A percentile compares a stretch with the other conserved stretches of the same genome.
Evolutionary conservation across 2,888 invertebrate genomes (phyloP).

Genomic region (Oligia latruncula): DNA sequence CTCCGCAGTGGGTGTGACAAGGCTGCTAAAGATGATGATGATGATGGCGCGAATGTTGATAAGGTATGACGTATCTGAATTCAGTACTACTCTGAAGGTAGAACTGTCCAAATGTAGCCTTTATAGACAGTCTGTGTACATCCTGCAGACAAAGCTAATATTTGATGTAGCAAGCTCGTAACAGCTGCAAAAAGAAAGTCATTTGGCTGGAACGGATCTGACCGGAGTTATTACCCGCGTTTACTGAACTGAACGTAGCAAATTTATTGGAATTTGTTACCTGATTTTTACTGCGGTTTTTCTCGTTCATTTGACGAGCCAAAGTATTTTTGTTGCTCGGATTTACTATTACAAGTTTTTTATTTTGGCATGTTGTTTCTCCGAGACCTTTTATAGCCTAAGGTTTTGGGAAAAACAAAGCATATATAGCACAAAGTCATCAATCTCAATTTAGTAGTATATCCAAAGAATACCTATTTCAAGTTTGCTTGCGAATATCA

Average conservation of each 20-base stretch:
- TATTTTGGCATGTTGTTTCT: neutral
- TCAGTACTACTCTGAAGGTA: neutral
- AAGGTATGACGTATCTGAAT: neutral
- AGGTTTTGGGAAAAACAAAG: neutral
- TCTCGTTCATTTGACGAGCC: conserved; percentile 26
- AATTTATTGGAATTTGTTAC: conserved; percentile 52
- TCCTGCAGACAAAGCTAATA: neutral
- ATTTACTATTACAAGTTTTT: conserved; percentile 9
- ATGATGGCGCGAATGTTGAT: neutral
- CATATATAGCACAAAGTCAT: neutral
- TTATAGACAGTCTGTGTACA: neutral
- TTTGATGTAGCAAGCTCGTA: conserved; percentile 24
- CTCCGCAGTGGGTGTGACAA: neutral
- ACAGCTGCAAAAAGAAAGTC: conserved; percentile 38
- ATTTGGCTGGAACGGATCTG: conserved; percentile 36
- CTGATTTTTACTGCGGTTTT: conserved; percentile 12
- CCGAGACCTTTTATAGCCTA: neutral
- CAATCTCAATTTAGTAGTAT: conserved; percentile 13
- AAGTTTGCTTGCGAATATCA: neutral
- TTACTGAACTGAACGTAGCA: conserved; percentile 39
- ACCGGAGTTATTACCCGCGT: conserved; percentile 39
- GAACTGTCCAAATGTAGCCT: neutral
- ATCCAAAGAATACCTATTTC: neutral
- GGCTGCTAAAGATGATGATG: neutral
- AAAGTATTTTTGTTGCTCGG: conserved; percentile 8